Base-by-base conservation (phyloP, 2,888 invertebrate genomes). In the Deroplatys truncata region DNA sequence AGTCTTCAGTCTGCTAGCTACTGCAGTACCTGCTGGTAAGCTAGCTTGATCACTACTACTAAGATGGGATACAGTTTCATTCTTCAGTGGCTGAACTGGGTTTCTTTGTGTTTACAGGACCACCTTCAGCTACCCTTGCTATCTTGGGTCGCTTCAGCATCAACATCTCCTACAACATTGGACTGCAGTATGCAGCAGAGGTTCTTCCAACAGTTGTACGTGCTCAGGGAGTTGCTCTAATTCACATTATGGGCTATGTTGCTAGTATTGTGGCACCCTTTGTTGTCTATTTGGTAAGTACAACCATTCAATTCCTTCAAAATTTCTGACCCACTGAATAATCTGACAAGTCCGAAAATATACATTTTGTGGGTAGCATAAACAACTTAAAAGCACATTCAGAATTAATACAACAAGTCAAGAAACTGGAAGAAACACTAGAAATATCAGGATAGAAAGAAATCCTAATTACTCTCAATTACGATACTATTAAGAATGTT, bases 101-200 rank as follows among this genome's bases (percentile, higher is more conserved):
- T 72, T 20, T 72, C 20, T 72, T 72, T 7, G 2, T 56, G 90
- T 90, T 92, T 92, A 3, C 93, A 97, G 97, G 97, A 83, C 95
- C 96, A 1, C 96, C 96, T 9, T 96, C 97, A 82, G 97, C 97
- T 0, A 94, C 96, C 0, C 93, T 98, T 88, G 98, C 98, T 13
- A 97, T 98, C 90, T 94, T 97, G 90, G 98, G 98, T 7, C 94
- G 98, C 28, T 98, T 98, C 91, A 97, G 97, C 91, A 97, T 98
- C 20, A 98, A 98, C 93, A 97, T 98, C 88, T 97, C 98, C 0
- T 98, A 98, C 93, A 98, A 98, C 93, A 98, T 98, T 91, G 98
- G 98, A 0, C 95, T 98, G 0, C 98, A 98, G 91, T 98, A 98
- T 93, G 98, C 98, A 0, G 98, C 98, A 0, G 98, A 98, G 92